Conservation (phyloP, 2,888 invertebrate species). For the Rapana venosa region DNA sequence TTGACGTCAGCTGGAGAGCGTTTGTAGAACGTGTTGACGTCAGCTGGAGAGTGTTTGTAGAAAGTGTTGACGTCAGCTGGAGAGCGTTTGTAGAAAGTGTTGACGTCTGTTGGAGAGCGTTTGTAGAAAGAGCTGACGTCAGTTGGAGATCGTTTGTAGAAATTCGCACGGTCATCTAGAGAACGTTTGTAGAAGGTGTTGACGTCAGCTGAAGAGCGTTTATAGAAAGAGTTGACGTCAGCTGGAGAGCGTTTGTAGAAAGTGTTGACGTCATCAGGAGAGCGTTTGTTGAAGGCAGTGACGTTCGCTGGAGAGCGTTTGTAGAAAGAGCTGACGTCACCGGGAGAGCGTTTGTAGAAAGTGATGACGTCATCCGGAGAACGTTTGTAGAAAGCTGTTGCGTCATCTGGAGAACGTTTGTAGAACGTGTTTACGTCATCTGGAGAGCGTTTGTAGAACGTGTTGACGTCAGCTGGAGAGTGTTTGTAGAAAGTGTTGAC, state of each 20-base stretch:
- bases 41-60: background rate
- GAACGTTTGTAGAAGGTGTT: no score
- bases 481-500: constrained; percentile 6
- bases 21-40: constrained; percentile 33
- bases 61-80: background rate
- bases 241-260: constrained; percentile 37
- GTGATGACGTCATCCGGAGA: background rate
- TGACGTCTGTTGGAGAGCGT: constrained; percentile 3
- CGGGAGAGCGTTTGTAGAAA: constrained; percentile 27
- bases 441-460: no score
- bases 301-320: constrained; percentile 22
- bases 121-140: constrained; percentile 42
- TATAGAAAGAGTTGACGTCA: background rate
- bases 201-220: background rate
- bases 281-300: constrained; percentile 43
- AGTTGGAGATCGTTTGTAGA: background rate
- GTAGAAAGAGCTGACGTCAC: constrained; percentile 38
- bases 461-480: no score
- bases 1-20: background rate
- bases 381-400: background rate
- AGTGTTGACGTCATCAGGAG: background rate
- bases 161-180: no score
- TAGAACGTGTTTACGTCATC: no score
- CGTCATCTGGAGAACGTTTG: constrained; percentile 19
- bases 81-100: constrained; percentile 39